phyloP scores from a whole-genome alignment of 2,888 invertebrate species.

The Dolichopus griseipennis region DNA sequence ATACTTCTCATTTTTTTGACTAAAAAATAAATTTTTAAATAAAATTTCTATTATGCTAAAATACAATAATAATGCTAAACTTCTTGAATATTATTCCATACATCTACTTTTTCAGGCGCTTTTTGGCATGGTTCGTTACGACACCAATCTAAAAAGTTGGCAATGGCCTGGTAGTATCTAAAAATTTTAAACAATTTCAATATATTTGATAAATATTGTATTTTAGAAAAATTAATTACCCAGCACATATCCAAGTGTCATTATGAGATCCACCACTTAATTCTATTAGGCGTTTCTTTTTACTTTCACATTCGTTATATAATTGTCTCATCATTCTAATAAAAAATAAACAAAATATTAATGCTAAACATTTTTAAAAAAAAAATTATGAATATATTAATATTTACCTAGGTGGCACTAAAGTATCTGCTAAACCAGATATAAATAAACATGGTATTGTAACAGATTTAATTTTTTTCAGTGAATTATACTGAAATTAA shows the following conservation, averaged over 20 bases:
- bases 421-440: slow-evolving; percentile 75
- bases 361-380: too few species aligned
- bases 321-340: slow-evolving; percentile 76
- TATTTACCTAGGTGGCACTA: slow-evolving; percentile 64
- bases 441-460: slow-evolving; percentile 75
- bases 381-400: background rate
- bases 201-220: background rate
- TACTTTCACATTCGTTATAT: slow-evolving; percentile 63
- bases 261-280: slow-evolving; percentile 84
- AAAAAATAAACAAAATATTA: background rate
- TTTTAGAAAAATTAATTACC: slow-evolving; percentile 47
- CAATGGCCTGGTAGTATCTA: slow-evolving; percentile 41
- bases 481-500: slow-evolving; percentile 58
- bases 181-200: background rate
- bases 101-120: slow-evolving; percentile 39
- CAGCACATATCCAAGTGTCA: slow-evolving; percentile 85
- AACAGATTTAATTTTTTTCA: slow-evolving; percentile 63
- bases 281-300: slow-evolving; percentile 66
- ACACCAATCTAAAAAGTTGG: slow-evolving; percentile 36
- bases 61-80: slow-evolving; percentile 24
- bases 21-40: background rate
- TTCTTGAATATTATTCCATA: slow-evolving; percentile 40
- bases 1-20: background rate
- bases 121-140: slow-evolving; percentile 26
- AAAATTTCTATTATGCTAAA: background rate